Conservation (phyloP, 2,113 vertebrate species). For the Halcyon senegalensis region DNA sequence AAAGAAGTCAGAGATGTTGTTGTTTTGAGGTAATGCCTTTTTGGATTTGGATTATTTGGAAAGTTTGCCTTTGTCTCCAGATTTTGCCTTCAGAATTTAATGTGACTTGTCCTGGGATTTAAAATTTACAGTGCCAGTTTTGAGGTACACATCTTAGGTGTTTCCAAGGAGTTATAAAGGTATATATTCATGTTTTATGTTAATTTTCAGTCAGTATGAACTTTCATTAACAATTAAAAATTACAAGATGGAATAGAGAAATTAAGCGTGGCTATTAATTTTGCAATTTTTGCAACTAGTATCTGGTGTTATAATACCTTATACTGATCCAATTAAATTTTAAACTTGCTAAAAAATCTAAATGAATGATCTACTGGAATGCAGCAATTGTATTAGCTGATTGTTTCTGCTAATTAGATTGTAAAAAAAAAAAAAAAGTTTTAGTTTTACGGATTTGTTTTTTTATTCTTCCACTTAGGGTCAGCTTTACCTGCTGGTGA, state of each 20-base stretch:
- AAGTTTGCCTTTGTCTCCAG: neutral
- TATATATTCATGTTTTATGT: neutral
- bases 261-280: neutral
- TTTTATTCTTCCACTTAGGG: conserved; percentile 78
- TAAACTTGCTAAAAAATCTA: neutral
- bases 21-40: neutral
- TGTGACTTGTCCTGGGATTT: neutral
- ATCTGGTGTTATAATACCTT: neutral
- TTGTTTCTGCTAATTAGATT: neutral
- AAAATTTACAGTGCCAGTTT: neutral
- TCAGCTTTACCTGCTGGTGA: conserved; percentile 95
- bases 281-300: neutral
- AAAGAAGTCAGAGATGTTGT: neutral
- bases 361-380: neutral
- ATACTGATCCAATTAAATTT: neutral
- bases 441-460: neutral
- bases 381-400: neutral
- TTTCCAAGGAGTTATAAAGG: neutral
- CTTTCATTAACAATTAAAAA: neutral
- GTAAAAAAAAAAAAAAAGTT: neutral
- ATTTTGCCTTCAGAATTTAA: neutral
- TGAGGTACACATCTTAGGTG: neutral
- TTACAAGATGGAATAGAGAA: neutral
- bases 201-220: neutral
- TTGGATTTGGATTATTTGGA: neutral